phyloP scores from a whole-genome alignment of 2,888 invertebrate genomes.

The Rosalia funebris region DNA sequence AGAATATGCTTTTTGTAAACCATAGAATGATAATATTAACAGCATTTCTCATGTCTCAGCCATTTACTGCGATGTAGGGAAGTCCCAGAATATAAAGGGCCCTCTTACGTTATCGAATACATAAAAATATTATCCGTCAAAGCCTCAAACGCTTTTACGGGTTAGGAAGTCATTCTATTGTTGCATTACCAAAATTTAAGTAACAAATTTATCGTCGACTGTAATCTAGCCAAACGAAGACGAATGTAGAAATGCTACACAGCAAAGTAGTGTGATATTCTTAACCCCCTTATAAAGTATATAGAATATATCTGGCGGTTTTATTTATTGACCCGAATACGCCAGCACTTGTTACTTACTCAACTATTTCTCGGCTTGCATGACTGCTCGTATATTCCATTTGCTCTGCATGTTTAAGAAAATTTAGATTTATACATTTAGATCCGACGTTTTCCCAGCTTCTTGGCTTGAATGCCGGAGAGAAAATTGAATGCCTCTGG shows the following conservation, averaged over 20 bases:
- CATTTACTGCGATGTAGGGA: neutral
- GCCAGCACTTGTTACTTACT: too few species aligned
- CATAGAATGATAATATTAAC: neutral
- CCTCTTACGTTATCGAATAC: neutral
- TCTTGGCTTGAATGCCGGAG: too few species aligned
- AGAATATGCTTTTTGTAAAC: too few species aligned
- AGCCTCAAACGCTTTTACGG: neutral
- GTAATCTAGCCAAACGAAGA: neutral
- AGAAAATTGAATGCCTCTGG: too few species aligned
- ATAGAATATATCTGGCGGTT: neutral
- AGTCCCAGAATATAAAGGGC: neutral
- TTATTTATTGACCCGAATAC: too few species aligned
- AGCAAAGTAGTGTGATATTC: neutral
- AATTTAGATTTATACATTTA: too few species aligned
- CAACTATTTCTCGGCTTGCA: too few species aligned
- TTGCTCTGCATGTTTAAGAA: too few species aligned
- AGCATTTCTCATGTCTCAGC: neutral
- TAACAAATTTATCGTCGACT: neutral
- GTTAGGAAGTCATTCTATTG: neutral
- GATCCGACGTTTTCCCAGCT: too few species aligned
- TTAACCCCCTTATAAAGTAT: neutral
- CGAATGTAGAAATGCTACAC: neutral
- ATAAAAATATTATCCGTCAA: slow-evolving; percentile 1
- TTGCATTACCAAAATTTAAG: neutral
- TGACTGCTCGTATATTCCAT: too few species aligned